phyloP scores from a whole-genome alignment of 1,140 invertebrate species.

The Reticulitermes speratus region DNA sequence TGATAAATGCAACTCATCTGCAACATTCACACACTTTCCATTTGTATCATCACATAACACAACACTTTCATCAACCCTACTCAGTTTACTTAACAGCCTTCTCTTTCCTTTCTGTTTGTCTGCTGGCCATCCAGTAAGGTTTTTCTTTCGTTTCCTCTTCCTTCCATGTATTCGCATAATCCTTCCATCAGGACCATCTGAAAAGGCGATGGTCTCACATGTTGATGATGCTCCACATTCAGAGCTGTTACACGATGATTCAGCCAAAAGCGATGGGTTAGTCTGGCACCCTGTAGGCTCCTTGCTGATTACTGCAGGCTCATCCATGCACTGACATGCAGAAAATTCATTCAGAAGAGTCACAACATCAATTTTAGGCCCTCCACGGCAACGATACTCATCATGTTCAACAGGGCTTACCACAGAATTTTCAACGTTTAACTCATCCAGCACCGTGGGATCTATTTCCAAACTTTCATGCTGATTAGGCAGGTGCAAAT shows the following conservation, averaged over 20 bases:
- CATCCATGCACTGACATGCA: conserved; percentile 13
- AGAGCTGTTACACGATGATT: conserved; percentile 34
- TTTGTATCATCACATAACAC: background rate
- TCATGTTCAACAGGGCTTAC: background rate
- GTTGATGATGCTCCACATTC: conserved; percentile 35
- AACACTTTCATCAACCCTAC: background rate
- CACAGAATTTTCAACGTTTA: background rate
- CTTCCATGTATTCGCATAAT: background rate
- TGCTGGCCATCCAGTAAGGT: conserved; percentile 32
- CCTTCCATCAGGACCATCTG: background rate
- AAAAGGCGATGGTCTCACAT: conserved; percentile 26
- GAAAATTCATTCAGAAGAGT: background rate
- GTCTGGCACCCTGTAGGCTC: background rate
- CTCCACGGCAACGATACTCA: conserved; percentile 10
- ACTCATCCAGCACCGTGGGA: conserved; percentile 7
- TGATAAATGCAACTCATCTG: background rate
- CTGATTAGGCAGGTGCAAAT: background rate
- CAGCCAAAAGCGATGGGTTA: background rate
- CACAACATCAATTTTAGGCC: conserved; percentile 22
- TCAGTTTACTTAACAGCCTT: background rate
- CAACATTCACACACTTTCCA: background rate
- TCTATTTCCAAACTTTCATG: background rate
- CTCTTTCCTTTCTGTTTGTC: conserved; percentile 25
- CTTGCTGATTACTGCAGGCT: background rate
- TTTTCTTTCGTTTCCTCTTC: conserved; percentile 33